Evolutionary conservation across 1,140 invertebrate genomes (phyloP), one percentile per base, ranked within the genome.

Genomic region (Pissodes strobi): DNA sequence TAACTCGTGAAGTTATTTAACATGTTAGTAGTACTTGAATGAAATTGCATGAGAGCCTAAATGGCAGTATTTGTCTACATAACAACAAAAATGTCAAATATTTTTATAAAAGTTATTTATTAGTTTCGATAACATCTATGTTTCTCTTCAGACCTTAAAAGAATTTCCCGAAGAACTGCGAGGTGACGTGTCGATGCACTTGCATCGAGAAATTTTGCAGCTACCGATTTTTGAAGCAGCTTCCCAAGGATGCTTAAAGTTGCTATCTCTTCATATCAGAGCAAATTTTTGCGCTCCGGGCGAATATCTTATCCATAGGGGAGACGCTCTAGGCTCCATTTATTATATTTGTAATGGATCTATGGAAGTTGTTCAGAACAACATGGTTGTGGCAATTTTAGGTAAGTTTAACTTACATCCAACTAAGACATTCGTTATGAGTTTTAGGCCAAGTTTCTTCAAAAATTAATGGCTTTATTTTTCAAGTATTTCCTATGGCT

Each of bases 321-420:
- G 97, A 17, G 97, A 99, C 77, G 95, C 97, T 1, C 85, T 99
- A 0, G 91, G 92, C 37, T 96, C 95, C 69, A 92, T 99, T 68
- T 97, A 98, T 81, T 97, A 97, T 77, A 87, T 98, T 27, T 97
- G 93, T 78, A 95, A 97, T 72, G 97, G 97, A 2, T 98, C 95
- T 3, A 98, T 99, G 89, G 97, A 99, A 82, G 96, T 99, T 30
- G 90, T 99, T 62, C 95, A 97, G 78, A 93, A 98, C 76, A 92
- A 92, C 64, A 97, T 98, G 89, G 97, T 99, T 45, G 95, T 99
- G 15, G 97, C 97, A 43, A 99, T 99, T 75, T 84, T 99, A 72
- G 96, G 97, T 97, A 83, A 74, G 70, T 66, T n/a, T n/a, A n/a
- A n/a, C n/a, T n/a, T n/a, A n/a, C n/a, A n/a, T n/a, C n/a, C n/a